A percentile compares a stretch with the other conserved stretches of the same genome.
Conservation (phyloP, 2,797 vertebrate species). For the Arrhamphus sclerolepis region DNA sequence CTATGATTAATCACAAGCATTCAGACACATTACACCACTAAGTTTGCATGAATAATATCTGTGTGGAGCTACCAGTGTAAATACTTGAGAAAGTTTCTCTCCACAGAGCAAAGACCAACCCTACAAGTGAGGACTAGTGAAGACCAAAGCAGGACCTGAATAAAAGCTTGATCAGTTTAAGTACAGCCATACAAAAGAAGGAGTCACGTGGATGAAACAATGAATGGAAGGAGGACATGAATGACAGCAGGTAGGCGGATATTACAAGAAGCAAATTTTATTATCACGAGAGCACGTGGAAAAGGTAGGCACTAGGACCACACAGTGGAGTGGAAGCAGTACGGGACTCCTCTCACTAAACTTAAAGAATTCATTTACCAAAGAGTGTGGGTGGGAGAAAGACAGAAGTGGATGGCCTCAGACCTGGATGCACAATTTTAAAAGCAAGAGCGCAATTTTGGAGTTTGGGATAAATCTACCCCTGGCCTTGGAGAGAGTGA, state of each 20-base stretch:
- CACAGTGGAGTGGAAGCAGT: conserved; percentile 69
- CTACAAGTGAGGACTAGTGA: too few species aligned
- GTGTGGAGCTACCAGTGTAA: background rate
- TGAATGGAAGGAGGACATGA: conserved; percentile 38
- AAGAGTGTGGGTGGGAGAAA: conserved; percentile 77
- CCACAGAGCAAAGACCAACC: too few species aligned
- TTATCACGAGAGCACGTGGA: conserved; percentile 20
- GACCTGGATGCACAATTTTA: conserved; percentile 72
- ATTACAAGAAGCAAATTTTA: conserved; percentile 18
- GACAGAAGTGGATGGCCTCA: conserved; percentile 71
- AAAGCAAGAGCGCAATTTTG: conserved; percentile 62
- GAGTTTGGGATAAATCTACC: conserved; percentile 69
- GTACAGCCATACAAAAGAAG: background rate
- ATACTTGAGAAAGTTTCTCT: too few species aligned
- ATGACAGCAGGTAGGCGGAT: conserved; percentile 25
- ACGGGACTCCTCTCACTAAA: conserved; percentile 72
- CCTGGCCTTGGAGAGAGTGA: conserved; percentile 47
- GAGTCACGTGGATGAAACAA: conserved; percentile 2
- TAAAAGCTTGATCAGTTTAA: too few species aligned
- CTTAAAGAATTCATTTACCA: conserved; percentile 83
- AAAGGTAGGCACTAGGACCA: conserved; percentile 79
- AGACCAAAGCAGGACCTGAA: too few species aligned
- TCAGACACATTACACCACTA: background rate
- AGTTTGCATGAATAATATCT: background rate
- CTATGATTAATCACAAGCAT: background rate